These are phyloP conservation scores for Sinocyclocheilus grahami DNA, from an alignment of 2,113 vertebrate species.

Conservation along the genomic window DNA sequence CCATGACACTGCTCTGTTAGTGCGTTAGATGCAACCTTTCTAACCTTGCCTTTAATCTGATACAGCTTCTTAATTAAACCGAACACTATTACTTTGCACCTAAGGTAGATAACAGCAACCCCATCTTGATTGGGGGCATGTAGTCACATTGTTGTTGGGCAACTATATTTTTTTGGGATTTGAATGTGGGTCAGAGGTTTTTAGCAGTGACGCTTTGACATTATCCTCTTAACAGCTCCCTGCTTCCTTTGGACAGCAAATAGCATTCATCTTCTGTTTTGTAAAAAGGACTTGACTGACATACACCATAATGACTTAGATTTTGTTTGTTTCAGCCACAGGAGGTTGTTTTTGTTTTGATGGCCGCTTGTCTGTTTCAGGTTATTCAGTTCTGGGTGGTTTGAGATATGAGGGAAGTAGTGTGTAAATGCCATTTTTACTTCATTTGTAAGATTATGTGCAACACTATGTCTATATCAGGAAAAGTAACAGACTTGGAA, in stretches of 20 bases:
- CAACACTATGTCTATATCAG: background rate
- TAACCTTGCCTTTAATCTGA: conserved; percentile 24
- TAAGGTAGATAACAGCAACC: conserved; percentile 7
- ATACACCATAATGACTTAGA: background rate
- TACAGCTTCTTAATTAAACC: conserved; percentile 42
- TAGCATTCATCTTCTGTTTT: background rate
- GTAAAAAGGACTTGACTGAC: background rate
- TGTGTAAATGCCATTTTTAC: background rate
- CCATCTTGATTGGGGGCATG: background rate
- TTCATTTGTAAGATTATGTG: background rate
- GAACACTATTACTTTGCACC: conserved; percentile 32
- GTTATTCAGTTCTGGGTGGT: background rate
- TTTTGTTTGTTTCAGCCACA: background rate
- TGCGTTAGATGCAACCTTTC: background rate
- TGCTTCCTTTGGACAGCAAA: background rate
- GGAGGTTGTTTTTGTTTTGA: background rate
- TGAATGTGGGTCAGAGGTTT: conserved; percentile 20
- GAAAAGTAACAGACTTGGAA: background rate
- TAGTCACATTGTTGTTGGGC: conserved; percentile 12
- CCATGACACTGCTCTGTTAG: conserved; percentile 4
- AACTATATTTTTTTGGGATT: background rate
- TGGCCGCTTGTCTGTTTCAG: background rate
- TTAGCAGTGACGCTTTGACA: background rate
- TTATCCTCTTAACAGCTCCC: conserved; percentile 29
- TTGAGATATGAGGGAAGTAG: background rate